Evolutionary conservation across 2,797 vertebrate species (phyloP).

Genomic region (Thaleichthys pacificus): DNA sequence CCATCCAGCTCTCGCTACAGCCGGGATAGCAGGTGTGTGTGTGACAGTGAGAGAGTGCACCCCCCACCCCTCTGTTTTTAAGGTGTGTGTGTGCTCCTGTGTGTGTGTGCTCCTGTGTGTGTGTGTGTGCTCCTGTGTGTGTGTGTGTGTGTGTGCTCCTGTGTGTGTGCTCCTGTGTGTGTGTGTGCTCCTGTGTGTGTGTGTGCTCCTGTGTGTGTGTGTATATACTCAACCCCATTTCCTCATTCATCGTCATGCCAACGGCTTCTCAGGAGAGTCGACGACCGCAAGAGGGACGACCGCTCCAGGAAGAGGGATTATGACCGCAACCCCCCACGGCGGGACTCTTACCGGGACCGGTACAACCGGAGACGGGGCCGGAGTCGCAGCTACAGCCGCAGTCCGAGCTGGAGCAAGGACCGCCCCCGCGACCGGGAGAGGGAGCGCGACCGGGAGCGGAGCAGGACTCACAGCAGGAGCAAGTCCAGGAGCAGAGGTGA

Average conservation of each 20-base stretch:
- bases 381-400: conserved; percentile 91
- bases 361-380: conserved; percentile 93
- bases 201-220: not conserved
- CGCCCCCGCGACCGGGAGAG: conserved; percentile 86
- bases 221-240: not conserved
- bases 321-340: conserved; percentile 86
- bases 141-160: not conserved
- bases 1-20: conserved; percentile 90
- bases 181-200: conserved; percentile 1
- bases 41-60: not conserved
- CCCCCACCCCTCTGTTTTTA: not conserved
- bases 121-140: conserved; percentile 48
- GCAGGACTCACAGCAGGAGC: conserved; percentile 83
- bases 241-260: not conserved
- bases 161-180: conserved; percentile 3
- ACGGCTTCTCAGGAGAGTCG: conserved; percentile 78
- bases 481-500: conserved; percentile 76
- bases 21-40: conserved; percentile 83
- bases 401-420: conserved; percentile 95
- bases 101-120: conserved; percentile 2
- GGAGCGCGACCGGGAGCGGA: conserved; percentile 84
- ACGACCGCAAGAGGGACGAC: conserved; percentile 95
- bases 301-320: conserved; percentile 95
- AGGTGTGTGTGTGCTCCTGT: conserved; percentile 2
- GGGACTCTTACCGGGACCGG: conserved; percentile 93